A percentile compares a stretch with the other conserved stretches of the same genome.
phyloP scores from a whole-genome alignment of 2,797 vertebrate genomes.

The Hafferia zeledoni region DNA sequence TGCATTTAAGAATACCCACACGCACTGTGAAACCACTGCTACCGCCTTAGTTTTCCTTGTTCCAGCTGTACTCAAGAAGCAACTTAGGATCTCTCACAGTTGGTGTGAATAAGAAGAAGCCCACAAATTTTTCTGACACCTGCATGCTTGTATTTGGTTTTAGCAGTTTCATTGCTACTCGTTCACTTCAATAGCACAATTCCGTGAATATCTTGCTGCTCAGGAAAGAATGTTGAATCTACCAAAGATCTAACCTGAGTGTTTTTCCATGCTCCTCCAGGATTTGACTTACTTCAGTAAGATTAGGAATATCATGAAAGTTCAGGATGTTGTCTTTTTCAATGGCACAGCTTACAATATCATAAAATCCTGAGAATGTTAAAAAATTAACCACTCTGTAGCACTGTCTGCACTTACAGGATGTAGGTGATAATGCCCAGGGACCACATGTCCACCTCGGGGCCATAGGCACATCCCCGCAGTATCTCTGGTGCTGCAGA shows the following conservation, averaged over 20 bases:
- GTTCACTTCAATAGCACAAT: neutral
- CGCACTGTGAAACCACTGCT: neutral
- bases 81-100: neutral
- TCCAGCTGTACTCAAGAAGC: neutral
- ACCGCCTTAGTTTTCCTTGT: neutral
- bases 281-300: neutral
- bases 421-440: slow-evolving; percentile 90
- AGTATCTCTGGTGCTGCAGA: slow-evolving; percentile 87
- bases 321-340: neutral
- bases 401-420: slow-evolving; percentile 80
- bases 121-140: accelerated
- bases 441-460: slow-evolving; percentile 92
- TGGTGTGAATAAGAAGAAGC: neutral
- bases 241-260: neutral
- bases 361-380: neutral
- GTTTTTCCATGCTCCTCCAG: neutral
- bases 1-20: neutral
- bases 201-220: neutral
- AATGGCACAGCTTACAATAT: neutral
- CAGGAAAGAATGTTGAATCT: neutral
- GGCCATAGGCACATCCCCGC: slow-evolving; percentile 86
- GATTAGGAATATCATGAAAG: neutral
- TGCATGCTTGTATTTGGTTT: neutral
- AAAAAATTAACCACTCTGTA: neutral
- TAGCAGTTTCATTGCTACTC: neutral